Percentiles rank a stretch among this genome's conserved stretches.
These are phyloP conservation scores for Bos taurus DNA, from an alignment of 2,113 vertebrate genomes.

Conservation along the genomic window DNA sequence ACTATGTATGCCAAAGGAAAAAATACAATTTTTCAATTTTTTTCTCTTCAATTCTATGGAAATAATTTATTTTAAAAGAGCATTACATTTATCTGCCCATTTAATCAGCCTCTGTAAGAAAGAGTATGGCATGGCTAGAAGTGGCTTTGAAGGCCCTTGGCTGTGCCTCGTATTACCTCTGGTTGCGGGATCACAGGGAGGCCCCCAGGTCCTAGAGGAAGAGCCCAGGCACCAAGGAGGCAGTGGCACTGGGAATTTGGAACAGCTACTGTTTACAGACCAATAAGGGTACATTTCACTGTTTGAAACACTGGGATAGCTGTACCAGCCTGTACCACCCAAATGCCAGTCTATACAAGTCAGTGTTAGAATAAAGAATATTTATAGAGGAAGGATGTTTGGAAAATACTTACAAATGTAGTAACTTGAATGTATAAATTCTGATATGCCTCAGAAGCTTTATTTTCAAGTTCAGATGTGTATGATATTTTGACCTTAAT, in stretches of 20 bases:
- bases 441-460: background rate
- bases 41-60: background rate
- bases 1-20: background rate
- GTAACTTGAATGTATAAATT: rapidly evolving
- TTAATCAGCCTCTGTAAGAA: background rate
- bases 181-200: background rate
- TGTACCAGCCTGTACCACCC: no score
- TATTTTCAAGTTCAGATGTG: rapidly evolving
- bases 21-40: background rate
- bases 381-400: background rate
- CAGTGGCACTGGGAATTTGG: background rate
- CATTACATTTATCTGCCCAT: background rate
- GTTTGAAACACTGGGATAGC: background rate
- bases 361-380: background rate
- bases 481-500: rapidly evolving
- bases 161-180: rapidly evolving
- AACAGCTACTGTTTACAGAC: background rate
- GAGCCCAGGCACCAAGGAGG: no score
- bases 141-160: background rate
- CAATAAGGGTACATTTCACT: background rate
- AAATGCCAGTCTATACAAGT: background rate
- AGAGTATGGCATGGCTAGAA: no score
- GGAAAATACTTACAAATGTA: constrained; percentile 61
- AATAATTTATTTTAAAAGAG: background rate
- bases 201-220: background rate